These are phyloP conservation scores for Apostichopus japonicus DNA, from an alignment of 35 echinoderm and acorn worm genomes.

Conservation along the genomic window DNA sequence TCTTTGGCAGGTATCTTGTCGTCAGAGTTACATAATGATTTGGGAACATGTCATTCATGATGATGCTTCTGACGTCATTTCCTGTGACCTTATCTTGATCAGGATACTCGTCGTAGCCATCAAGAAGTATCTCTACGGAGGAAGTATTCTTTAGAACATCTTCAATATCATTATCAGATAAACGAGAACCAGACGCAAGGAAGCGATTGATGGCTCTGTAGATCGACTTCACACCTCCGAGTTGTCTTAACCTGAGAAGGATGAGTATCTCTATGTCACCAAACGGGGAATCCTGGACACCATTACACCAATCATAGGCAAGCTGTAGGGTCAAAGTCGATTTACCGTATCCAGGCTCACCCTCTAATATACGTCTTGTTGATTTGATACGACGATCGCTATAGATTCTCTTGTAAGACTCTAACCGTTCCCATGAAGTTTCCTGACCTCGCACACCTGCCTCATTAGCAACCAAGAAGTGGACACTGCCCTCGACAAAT, in stretches of 20 bases:
- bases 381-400: not conserved
- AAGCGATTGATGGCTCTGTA: conserved; percentile 9
- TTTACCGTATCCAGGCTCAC: conserved; percentile 14
- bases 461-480: not conserved
- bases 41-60: not conserved
- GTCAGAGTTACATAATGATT: not conserved
- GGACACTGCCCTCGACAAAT: not conserved
- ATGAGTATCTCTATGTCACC: not conserved
- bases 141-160: not conserved
- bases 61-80: conserved; percentile 3
- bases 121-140: not conserved
- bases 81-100: not conserved
- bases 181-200: not conserved
- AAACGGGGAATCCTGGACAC: not conserved
- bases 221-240: not conserved
- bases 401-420: not conserved
- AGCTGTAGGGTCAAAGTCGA: conserved; percentile 13
- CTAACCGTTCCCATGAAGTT: not conserved
- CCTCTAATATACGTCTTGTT: not conserved
- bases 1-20: not conserved
- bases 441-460: not conserved
- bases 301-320: conserved; percentile 20
- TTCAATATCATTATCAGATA: conserved; percentile 1
- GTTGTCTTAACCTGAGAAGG: conserved; percentile 11
- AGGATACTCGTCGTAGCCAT: conserved; percentile 18